Evolutionary conservation across 2,797 vertebrate species (phyloP).

Genomic region (Dicrostonyx torquatus): DNA sequence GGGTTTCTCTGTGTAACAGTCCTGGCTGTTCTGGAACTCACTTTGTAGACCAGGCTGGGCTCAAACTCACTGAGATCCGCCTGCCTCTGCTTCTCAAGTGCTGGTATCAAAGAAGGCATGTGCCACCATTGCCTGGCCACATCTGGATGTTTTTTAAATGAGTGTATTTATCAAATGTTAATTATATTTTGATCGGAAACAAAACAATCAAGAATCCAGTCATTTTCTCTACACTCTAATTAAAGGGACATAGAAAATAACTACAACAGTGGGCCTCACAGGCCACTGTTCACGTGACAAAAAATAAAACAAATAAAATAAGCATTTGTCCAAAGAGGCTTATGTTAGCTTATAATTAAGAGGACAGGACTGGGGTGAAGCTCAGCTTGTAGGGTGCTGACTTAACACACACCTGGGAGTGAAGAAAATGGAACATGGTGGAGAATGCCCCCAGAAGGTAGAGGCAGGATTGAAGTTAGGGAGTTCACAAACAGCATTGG

Average conservation of each 20-base stretch:
- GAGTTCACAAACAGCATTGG: background rate
- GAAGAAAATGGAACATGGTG: background rate
- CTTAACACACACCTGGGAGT: background rate
- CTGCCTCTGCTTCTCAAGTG: background rate
- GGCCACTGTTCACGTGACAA: background rate
- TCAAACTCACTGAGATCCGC: background rate
- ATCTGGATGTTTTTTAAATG: background rate
- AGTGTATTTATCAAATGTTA: background rate
- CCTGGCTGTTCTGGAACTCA: too few relatives aligned
- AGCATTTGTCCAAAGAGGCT: background rate
- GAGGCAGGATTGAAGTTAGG: background rate
- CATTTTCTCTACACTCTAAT: background rate
- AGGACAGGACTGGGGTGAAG: background rate
- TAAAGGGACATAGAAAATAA: background rate
- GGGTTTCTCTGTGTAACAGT: too few relatives aligned
- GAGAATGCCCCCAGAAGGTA: too few relatives aligned
- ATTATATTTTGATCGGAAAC: background rate
- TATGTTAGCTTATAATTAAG: background rate
- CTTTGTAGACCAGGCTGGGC: background rate
- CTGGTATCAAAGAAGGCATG: background rate
- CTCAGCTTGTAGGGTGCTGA: background rate
- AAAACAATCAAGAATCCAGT: background rate
- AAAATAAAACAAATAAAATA: background rate
- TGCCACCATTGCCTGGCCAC: background rate
- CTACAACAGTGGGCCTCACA: too few relatives aligned